Base-by-base conservation (phyloP, 2,888 invertebrate species). In the Stramonita haemastoma region DNA sequence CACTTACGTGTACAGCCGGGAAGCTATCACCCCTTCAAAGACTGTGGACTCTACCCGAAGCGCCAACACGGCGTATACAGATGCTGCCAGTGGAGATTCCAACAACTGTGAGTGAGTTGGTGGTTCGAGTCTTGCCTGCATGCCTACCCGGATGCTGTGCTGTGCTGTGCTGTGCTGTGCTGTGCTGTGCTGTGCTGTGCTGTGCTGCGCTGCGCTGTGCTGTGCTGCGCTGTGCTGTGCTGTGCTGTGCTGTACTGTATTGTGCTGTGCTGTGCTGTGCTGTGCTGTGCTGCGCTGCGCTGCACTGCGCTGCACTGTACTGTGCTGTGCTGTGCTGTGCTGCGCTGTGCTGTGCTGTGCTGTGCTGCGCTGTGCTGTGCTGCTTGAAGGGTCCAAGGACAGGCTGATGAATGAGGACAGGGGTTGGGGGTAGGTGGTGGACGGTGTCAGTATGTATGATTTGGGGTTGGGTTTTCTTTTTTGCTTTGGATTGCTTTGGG, bases 1-100 rank as follows among this genome's bases (percentile, higher is more conserved):
- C 93, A 98, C 98, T 4, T 98, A 98, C 96, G 97, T 98, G 94
- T 98, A 98, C 96, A 97, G 97, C 6, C 97, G 97, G 87, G 97
- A 97, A 94, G 97, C 98, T 22, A 97, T 98, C 36, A 93, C 93
- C 87, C 95, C 95, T 95, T 93, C 46, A 86, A 73, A 56, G n/a
- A 32, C n/a, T 1, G 36, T 17, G 13, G 70, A 86, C 26, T 66
- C 46, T 36, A 34, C 36, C 26, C 87, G 73, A 1, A 36, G 46
- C 19, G 36, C 87, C 73, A 13, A 36, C 46, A n/a, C 60, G n/a
- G 34, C 66, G 11, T 73, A 87, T 22, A 11, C 87, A 4, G 87
- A 87, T 1, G 5, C 34, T 34, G 73, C 73, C 13, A 56, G n/a
- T 29, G 19, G 15, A 19, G 87, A 73, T 46, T 34, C 66, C 66